phyloP scores from a whole-genome alignment of 37 sponge, comb jelly and placozoan genomes.

The Spongilla lacustris region DNA sequence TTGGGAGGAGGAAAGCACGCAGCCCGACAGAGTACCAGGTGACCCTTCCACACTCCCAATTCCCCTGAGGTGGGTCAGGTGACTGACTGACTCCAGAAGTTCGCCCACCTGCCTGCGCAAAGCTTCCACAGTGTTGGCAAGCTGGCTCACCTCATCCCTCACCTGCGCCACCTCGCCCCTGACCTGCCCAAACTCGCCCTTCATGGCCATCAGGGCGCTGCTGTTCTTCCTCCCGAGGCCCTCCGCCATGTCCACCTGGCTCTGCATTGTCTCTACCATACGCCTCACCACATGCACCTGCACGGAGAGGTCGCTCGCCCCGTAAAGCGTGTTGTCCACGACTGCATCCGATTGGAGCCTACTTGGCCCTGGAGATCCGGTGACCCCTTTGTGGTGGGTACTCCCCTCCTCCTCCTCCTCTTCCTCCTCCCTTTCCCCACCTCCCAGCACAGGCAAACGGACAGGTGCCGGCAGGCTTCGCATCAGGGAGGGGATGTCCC shows the following conservation, averaged over 20 bases:
- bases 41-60: no score
- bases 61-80: no score
- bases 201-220: background rate
- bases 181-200: background rate
- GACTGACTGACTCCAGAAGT: background rate
- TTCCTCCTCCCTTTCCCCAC: background rate
- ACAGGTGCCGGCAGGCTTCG: background rate
- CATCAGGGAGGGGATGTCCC: background rate
- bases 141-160: background rate
- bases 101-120: background rate
- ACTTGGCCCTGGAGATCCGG: background rate
- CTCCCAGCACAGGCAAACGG: no score
- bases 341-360: background rate
- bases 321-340: background rate
- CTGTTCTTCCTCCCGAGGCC: background rate
- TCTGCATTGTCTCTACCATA: background rate
- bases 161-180: background rate
- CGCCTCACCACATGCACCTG: background rate
- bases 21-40: no score
- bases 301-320: background rate
- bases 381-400: no score
- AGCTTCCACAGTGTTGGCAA: background rate
- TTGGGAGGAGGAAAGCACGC: no score
- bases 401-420: background rate
- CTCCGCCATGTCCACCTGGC: background rate